Conservation (phyloP, 37 sponge, comb jelly and placozoan genomes). For the Dysidea cf. avara region DNA sequence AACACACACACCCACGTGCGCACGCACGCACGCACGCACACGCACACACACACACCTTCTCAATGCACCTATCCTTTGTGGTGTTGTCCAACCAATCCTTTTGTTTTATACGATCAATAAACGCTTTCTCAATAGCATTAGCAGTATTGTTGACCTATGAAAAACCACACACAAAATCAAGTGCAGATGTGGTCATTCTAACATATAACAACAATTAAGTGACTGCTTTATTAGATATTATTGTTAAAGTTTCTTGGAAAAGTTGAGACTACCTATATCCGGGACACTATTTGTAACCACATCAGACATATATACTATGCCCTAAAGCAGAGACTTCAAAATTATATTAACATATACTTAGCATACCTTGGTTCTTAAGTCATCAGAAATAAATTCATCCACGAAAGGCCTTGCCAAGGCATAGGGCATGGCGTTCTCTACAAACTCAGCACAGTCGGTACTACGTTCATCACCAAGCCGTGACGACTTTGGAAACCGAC, state of each 20-base stretch:
- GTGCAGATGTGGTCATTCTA: too few relatives aligned
- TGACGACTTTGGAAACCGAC: too few relatives aligned
- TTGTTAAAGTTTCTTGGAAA: too few relatives aligned
- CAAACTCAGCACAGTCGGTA: constrained; percentile 31
- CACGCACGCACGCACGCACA: not conserved
- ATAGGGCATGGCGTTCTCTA: constrained; percentile 41
- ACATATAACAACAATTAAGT: too few relatives aligned
- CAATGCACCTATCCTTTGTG: constrained; percentile 35
- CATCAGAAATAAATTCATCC: constrained; percentile 10
- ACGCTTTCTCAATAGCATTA: constrained; percentile 42
- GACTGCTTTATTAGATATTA: too few relatives aligned
- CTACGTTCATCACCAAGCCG: constrained; percentile 6
- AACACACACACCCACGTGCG: not conserved
- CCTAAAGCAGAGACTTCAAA: too few relatives aligned
- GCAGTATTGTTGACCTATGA: constrained; percentile 28
- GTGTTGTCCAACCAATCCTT: constrained; percentile 46
- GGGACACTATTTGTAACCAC: too few relatives aligned
- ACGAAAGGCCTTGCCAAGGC: constrained; percentile 45
- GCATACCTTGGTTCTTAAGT: constrained; percentile 7
- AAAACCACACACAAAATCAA: too few relatives aligned
- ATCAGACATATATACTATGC: too few relatives aligned
- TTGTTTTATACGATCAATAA: constrained; percentile 31
- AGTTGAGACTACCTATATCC: too few relatives aligned
- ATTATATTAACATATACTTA: too few relatives aligned
- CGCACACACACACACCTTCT: constrained; percentile 30